Evolutionary conservation across 2,113 vertebrate species (phyloP).

Genomic region (Nesogale talazaci): DNA sequence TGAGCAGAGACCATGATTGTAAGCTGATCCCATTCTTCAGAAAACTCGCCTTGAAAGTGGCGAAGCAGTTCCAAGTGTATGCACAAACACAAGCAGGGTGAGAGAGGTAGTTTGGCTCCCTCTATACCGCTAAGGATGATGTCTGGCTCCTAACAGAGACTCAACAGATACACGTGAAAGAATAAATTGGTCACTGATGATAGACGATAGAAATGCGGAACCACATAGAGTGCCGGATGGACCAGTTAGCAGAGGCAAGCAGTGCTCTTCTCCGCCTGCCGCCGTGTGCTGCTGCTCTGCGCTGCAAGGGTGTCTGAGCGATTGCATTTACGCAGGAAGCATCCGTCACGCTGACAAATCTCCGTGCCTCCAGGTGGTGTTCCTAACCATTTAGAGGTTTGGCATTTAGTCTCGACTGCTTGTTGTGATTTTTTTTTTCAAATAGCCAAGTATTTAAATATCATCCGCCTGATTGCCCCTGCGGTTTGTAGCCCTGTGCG

Average conservation of each 20-base stretch:
- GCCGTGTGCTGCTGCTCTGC: not conserved
- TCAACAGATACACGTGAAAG: not conserved
- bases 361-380: slow-evolving; percentile 46
- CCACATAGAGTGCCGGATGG: no score
- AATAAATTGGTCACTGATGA: slow-evolving; percentile 30
- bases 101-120: not conserved
- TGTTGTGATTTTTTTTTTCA: slow-evolving; percentile 60
- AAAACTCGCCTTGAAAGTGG: not conserved
- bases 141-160: not conserved
- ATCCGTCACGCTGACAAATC: slow-evolving; percentile 52
- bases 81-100: not conserved
- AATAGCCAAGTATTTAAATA: slow-evolving; percentile 66
- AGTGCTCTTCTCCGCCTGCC: not conserved
- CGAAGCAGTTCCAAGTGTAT: not conserved
- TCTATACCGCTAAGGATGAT: not conserved
- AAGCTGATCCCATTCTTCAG: not conserved
- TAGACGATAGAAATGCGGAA: slow-evolving; percentile 17
- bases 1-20: not conserved
- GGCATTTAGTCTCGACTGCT: slow-evolving; percentile 69
- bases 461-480: slow-evolving; percentile 34
- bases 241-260: not conserved
- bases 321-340: not conserved
- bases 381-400: slow-evolving; percentile 63
- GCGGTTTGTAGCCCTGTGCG: not conserved
- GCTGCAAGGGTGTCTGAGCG: not conserved